These are phyloP conservation scores for Corydoras maculifer DNA, from an alignment of 2,113 vertebrate species.

Conservation along the genomic window DNA sequence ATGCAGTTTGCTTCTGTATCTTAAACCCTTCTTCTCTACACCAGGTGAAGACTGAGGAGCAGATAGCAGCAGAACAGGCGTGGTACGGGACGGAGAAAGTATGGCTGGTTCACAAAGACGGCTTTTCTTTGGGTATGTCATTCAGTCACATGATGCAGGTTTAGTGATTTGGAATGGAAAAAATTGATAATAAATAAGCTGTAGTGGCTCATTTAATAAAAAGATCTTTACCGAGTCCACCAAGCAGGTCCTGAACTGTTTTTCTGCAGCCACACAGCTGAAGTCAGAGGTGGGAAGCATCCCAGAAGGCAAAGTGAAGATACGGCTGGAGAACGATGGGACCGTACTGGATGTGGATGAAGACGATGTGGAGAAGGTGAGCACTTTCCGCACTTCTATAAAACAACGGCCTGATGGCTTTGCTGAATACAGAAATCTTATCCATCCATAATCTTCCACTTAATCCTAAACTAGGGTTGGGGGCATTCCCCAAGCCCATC, in stretches of 20 bases:
- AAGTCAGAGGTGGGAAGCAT: constrained; percentile 70
- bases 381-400: neutral
- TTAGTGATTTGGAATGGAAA: neutral
- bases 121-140: constrained; percentile 84
- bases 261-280: constrained; percentile 77
- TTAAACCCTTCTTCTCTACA: neutral
- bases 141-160: neutral
- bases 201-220: too few relatives aligned
- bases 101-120: constrained; percentile 95
- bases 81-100: constrained; percentile 92
- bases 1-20: constrained; percentile 1
- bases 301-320: constrained; percentile 88
- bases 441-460: too few relatives aligned
- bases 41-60: constrained; percentile 87
- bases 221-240: too few relatives aligned
- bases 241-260: neutral
- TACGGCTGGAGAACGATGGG: constrained; percentile 87
- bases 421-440: too few relatives aligned
- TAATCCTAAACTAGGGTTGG: too few relatives aligned
- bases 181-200: too few relatives aligned
- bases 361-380: constrained; percentile 94
- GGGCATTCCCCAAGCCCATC: too few relatives aligned
- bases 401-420: neutral
- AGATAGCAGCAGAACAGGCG: constrained; percentile 78
- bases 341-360: constrained; percentile 91